Percentiles rank a stretch among this genome's conserved stretches.
Conservation (phyloP, 2,888 invertebrate species). For the Acleris sparsana region DNA sequence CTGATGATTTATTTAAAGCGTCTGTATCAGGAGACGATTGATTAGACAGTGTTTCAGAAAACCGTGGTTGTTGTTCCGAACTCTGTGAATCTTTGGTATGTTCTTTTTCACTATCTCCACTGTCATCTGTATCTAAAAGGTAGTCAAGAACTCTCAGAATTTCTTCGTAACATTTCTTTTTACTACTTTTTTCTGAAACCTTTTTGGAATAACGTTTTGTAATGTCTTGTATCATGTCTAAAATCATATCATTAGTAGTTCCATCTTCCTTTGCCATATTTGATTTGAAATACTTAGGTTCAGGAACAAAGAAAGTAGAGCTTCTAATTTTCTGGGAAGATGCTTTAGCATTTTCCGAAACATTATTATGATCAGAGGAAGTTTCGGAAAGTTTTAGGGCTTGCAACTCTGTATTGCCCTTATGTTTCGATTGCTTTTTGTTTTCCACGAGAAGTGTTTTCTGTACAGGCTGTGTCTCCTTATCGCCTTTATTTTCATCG, state of each 20-base stretch:
- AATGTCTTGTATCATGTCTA: conserved; percentile 69
- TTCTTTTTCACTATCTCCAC: conserved; percentile 40
- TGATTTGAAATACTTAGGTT: background rate
- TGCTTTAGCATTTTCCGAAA: conserved; percentile 14
- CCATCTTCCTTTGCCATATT: conserved; percentile 14
- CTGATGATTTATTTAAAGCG: too few relatives aligned
- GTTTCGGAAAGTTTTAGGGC: background rate
- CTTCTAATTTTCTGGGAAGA: conserved; percentile 1
- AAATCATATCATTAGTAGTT: conserved; percentile 54
- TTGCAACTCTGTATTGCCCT: background rate
- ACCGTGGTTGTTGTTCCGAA: background rate
- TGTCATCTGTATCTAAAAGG: conserved; percentile 72
- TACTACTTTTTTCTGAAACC: conserved; percentile 59
- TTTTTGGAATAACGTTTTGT: conserved; percentile 73
- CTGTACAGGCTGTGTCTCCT: conserved; percentile 27
- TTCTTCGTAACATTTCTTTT: conserved; percentile 73
- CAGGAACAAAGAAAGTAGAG: background rate
- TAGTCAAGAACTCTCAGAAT: conserved; percentile 70
- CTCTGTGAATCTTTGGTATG: conserved; percentile 3
- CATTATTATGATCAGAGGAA: conserved; percentile 3
- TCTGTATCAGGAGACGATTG: too few relatives aligned
- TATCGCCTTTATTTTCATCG: conserved; percentile 27
- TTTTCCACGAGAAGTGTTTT: background rate
- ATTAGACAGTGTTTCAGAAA: background rate
- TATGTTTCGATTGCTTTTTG: background rate